Conservation (phyloP, 1,140 invertebrate species). For the Anthonomus grandis region DNA sequence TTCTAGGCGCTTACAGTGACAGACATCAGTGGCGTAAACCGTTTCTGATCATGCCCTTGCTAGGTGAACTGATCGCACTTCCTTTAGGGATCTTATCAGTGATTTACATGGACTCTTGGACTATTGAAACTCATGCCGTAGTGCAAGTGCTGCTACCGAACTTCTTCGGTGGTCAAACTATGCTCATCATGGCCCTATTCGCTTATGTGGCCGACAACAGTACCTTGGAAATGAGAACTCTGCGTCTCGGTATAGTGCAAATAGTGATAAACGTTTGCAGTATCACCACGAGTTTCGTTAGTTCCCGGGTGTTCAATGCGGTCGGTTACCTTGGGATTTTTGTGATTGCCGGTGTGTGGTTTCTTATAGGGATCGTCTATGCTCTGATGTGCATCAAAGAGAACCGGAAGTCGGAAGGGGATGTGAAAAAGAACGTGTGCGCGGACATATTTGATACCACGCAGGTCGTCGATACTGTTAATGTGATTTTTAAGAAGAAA, state of each 20-base stretch:
- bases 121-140: slow-evolving; percentile 54
- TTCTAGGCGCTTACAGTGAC: slow-evolving; percentile 65
- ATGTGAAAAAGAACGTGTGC: slow-evolving; percentile 28
- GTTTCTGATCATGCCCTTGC: slow-evolving; percentile 58
- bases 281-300: slow-evolving; percentile 36
- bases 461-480: slow-evolving; percentile 42
- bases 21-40: slow-evolving; percentile 61
- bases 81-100: slow-evolving; percentile 54
- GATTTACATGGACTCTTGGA: slow-evolving; percentile 52
- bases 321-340: slow-evolving; percentile 42
- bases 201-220: slow-evolving; percentile 59
- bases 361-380: slow-evolving; percentile 37
- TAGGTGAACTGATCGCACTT: slow-evolving; percentile 55
- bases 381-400: slow-evolving; percentile 44
- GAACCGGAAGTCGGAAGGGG: slow-evolving; percentile 27
- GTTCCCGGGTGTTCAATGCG: slow-evolving; percentile 37
- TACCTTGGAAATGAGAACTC: slow-evolving; percentile 53
- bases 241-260: slow-evolving; percentile 55
- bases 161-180: slow-evolving; percentile 55
- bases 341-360: slow-evolving; percentile 31
- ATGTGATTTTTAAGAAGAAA: slow-evolving; percentile 37
- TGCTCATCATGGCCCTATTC: slow-evolving; percentile 56
- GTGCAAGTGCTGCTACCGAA: slow-evolving; percentile 55
- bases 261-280: slow-evolving; percentile 49
- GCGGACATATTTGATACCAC: slow-evolving; percentile 44